Evolutionary conservation across 23 tunicate species (phyloP), one percentile per base, ranked within the genome.

Genomic region (Styela plicata): DNA sequence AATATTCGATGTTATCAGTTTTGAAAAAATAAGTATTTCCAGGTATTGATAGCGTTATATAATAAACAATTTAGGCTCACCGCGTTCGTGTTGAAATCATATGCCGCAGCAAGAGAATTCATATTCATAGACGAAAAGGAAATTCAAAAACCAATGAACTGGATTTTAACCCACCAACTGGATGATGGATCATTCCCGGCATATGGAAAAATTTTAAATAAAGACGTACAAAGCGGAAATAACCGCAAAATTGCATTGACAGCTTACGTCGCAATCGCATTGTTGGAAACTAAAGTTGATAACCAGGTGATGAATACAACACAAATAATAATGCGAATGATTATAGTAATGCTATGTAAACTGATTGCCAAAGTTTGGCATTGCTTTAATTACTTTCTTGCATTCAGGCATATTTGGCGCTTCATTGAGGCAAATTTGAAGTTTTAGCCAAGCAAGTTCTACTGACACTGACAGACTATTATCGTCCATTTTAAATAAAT

Each of bases 61-160:
- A 24, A 1, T 24, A 24, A 69, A n/a, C n/a, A 44, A 5, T 44
- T 20, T 89, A 93, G 98, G 98, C 73, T 96, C 83, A 96, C 99
- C 34, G 92, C 99, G 80, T 96, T 96, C 67, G 99, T 96, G 23
- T 65, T 96, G 87, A 96, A 96, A 33, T 87, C 97, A 24, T 96
- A 91, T 68, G 35, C 96, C 5, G 89, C 91, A 80, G 99, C 99
- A 0, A 82, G 80, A 30, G 85, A 90, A 1, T 91, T 86, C 75
- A 96, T 96, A 36, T 96, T 79, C 84, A 90, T 96, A 70, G 96
- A 96, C 34, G 89, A 90, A 53, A 80, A 75, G 3, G 96, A 96
- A 57, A 69, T 96, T 23, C 87, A 82, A 63, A 88, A 80, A 25
- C 88, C 96, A 0, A 80, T 71, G 74, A 87, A 90, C 61, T 96